Conservation (phyloP, 2,113 vertebrate species). For the Cavia porcellus region DNA sequence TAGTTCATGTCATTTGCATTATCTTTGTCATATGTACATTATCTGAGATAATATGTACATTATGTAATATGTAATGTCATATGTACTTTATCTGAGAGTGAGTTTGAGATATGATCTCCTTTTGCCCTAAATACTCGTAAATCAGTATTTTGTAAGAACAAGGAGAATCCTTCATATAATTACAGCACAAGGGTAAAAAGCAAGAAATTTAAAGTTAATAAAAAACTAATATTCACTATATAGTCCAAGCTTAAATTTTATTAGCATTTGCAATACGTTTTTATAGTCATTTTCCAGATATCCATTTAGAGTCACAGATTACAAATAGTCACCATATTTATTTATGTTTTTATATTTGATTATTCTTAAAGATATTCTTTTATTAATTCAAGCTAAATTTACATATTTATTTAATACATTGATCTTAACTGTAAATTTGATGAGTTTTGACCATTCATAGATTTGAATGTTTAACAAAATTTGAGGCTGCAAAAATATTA, state of each 20-base stretch:
- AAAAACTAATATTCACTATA: conserved; percentile 11
- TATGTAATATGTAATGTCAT: too few species aligned
- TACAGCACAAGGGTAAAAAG: not conserved
- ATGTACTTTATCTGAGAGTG: not conserved
- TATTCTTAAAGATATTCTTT: not conserved
- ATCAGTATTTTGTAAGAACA: not conserved
- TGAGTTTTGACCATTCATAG: not conserved
- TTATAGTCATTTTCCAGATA: not conserved
- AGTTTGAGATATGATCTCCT: not conserved
- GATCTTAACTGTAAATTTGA: conserved; percentile 32
- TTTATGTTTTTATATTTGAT: not conserved
- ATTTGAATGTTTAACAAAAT: conserved; percentile 34
- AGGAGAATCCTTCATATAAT: not conserved
- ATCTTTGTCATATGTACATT: not conserved
- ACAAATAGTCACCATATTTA: not conserved
- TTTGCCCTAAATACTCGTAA: not conserved
- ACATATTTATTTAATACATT: not conserved
- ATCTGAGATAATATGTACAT: too few species aligned
- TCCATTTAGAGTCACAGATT: not conserved
- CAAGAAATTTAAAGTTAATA: not conserved
- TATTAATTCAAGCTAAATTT: conserved; percentile 17
- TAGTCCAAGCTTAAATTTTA: not conserved
- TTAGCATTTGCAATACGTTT: not conserved
- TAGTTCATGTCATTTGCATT: not conserved
- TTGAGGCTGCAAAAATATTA: conserved; percentile 57